Evolutionary conservation across 2,797 vertebrate genomes (phyloP), one percentile per base, ranked within the genome.

Genomic region (Semaprochilodus insignis): DNA sequence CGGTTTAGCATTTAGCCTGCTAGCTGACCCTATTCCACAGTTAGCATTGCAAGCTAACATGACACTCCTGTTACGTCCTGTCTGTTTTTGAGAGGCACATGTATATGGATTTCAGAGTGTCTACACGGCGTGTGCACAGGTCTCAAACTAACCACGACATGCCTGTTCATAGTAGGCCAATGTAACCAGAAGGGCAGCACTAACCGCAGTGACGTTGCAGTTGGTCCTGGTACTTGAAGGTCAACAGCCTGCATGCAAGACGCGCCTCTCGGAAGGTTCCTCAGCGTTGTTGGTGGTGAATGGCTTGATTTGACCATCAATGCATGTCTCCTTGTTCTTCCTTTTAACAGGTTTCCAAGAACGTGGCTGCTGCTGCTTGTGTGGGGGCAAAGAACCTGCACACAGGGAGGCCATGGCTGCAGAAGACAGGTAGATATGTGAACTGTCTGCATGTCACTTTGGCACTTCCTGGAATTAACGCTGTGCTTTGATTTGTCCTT

Each of bases 361-460:
- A 97, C 75, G 80, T 99, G 13, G 96, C 95, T 65, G 96, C 95
- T 67, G 95, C 95, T 70, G 95, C 95, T 14, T 99, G 97, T 85
- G 90, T 99, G 85, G 97, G 96, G 86, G 91, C 96, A 88, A 97
- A 96, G 90, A 97, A 97, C 90, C 91, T 99, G 89, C 97, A 99
- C 93, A 96, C 94, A 65, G 95, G 95, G 75, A 94, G 93, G 90
- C 89, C 93, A 85, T 89, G 86, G 90, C 94, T 97, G 89, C 97
- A 97, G 93, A 99, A 99, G 91, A 97, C 95, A 0, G 98, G 98
- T 44, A 44, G 40, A 44, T 44, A 4, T 2, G 5, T 99, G 87
- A 93, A n/a, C n/a, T n/a, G n/a, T 48, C 34, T 21, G 5, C 1
- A 1, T 2, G 27, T 13, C 10, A 2, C 8, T 11, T 10, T 48